These are phyloP conservation scores for Serilophus lunatus DNA, from an alignment of 2,113 vertebrate species.

Conservation along the genomic window DNA sequence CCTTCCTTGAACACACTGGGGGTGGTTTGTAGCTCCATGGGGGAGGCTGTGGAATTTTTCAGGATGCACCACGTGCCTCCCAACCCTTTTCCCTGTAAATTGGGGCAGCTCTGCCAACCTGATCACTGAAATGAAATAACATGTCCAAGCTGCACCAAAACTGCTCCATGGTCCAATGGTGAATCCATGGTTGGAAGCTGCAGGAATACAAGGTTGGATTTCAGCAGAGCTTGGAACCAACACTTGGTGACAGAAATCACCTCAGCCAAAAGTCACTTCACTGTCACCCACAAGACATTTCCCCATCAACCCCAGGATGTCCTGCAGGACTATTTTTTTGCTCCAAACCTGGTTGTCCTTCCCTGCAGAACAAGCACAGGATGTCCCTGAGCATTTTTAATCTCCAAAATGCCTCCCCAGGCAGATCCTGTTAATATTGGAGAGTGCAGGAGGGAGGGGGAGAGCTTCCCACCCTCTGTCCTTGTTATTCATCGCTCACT, in stretches of 20 bases:
- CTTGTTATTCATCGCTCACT: not conserved
- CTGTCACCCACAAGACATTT: not conserved
- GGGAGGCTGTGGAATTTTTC: not conserved
- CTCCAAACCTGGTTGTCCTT: not conserved
- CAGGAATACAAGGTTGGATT: not conserved
- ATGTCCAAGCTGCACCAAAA: not conserved
- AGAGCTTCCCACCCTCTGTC: not conserved
- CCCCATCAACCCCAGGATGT: accelerated
- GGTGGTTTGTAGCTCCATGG: not conserved
- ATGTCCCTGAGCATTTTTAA: not conserved
- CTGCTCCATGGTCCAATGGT: accelerated
- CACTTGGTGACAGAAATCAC: accelerated
- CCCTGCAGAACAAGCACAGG: not conserved
- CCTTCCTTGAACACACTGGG: not conserved
- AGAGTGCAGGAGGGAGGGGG: not conserved
- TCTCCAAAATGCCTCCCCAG: slow-evolving; percentile 19
- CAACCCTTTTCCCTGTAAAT: not conserved
- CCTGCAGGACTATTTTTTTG: not conserved
- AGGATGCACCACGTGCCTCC: not conserved
- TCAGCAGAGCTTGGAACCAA: not conserved
- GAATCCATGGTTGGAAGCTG: accelerated
- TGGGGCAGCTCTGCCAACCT: not conserved
- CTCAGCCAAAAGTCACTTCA: not conserved
- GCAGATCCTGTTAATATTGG: not conserved
- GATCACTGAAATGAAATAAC: not conserved